Conservation (phyloP, 1,140 invertebrate genomes). For the Matsumurasca onukii region DNA sequence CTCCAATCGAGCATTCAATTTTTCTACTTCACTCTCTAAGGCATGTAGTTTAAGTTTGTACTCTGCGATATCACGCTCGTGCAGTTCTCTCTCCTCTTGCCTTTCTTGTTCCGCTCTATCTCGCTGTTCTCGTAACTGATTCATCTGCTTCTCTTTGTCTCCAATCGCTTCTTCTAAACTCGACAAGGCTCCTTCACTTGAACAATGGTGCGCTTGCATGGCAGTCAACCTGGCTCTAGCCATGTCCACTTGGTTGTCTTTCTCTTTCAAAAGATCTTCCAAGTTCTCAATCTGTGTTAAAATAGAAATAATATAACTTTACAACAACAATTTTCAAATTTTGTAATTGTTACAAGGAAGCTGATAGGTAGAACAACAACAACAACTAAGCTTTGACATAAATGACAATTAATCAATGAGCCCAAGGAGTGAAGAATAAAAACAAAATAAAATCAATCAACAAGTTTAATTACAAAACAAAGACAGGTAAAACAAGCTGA, state of each 20-base stretch:
- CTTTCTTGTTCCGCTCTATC: constrained; percentile 96
- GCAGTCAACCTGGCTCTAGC: constrained; percentile 83
- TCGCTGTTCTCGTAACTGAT: constrained; percentile 86
- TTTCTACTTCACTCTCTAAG: constrained; percentile 78
- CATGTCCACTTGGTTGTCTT: constrained; percentile 97
- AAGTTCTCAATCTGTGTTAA: constrained; percentile 89
- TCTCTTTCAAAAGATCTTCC: constrained; percentile 95
- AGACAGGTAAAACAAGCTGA: no score
- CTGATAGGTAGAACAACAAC: background rate
- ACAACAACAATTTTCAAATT: no score
- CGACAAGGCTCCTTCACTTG: constrained; percentile 86
- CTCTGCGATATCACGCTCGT: constrained; percentile 91
- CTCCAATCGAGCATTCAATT: constrained; percentile 74
- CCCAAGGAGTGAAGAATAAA: no score
- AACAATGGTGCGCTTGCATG: constrained; percentile 91
- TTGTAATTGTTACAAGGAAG: no score
- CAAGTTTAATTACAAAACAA: no score
- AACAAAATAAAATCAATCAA: no score
- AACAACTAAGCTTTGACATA: no score
- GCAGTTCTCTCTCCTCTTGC: constrained; percentile 91
- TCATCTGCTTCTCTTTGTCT: constrained; percentile 96
- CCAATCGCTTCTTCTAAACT: constrained; percentile 93
- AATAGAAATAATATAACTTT: no score
- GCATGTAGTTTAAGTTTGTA: constrained; percentile 93
- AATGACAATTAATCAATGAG: no score